Base-by-base conservation (phyloP, 2,888 invertebrate species). In the Drosophila nr. perissopoda region DNA sequence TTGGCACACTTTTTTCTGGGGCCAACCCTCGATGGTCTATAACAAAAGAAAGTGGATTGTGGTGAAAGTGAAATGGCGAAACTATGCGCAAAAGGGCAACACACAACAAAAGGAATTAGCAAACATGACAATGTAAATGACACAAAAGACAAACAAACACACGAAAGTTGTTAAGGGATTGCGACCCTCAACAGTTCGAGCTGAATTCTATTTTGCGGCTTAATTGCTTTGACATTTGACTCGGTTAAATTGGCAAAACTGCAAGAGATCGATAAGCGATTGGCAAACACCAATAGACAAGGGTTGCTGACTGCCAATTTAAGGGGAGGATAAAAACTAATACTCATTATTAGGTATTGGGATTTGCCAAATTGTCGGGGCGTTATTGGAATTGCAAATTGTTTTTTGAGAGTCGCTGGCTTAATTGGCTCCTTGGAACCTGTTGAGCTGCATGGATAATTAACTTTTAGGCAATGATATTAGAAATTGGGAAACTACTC, bases 161-260 rank as follows among this genome's bases (percentile, higher is more conserved):
- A 60, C 2, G 45, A 45, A 25, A 63, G 52, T 56, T 21, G 67
- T 29, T 29, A 42, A 21, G 68, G 66, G 56, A 66, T 56, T 62
- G 62, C 68, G 82, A 65, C 81, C 87, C 87, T 69, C 60, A 34
- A 49, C 56, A 66, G 16, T 25, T 53, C 69, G 45, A 45, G 45
- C 25, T 56, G n/a, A 45, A 69, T 66, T 73, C 74, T 78, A 88
- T 73, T 84, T 82, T 78, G 89, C 75, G 76, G 85, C 83, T 86
- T 87, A 90, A 87, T 87, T 87, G 87, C 66, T 86, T 79, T 89
- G 87, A 87, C 90, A 87, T 89, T 89, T 90, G 87, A 90, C 82
- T 71, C 90, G 76, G 77, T 61, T 73, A 76, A 85, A 87, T 86
- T 72, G 74, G 74, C 83, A 82, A 80, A 77, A 69, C 78, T 68